A percentile compares a stretch with the other conserved stretches of the same genome.
Conservation (phyloP, 2,113 vertebrate species). For the Amphiprion percula region DNA sequence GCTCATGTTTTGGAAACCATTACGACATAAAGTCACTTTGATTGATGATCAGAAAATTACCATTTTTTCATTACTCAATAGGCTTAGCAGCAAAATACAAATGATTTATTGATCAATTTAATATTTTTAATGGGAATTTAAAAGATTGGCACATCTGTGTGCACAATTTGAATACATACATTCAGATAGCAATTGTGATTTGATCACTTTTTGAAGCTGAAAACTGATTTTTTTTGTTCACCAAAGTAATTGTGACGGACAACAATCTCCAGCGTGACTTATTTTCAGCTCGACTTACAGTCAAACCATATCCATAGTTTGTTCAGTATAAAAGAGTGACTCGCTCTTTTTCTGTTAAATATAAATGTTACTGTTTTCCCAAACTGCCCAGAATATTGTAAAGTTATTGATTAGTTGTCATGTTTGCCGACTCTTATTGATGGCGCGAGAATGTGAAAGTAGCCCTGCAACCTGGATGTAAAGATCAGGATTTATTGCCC, state of each 20-base stretch:
- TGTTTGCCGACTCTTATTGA: conserved; percentile 95
- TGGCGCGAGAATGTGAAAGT: conserved; percentile 96
- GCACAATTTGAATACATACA: conserved; percentile 4
- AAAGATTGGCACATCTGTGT: conserved; percentile 20
- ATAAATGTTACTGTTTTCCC: conserved; percentile 87
- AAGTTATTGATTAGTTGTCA: conserved; percentile 95
- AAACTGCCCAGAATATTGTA: conserved; percentile 89
- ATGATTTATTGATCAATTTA: conserved; percentile 42
- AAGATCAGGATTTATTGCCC: conserved; percentile 99
- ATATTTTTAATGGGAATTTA: conserved; percentile 34
- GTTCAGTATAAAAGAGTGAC: conserved; percentile 57
- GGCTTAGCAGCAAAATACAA: conserved; percentile 37
- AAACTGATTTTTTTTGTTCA: not conserved
- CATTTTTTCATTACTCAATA: conserved; percentile 51
- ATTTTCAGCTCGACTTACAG: conserved; percentile 73
- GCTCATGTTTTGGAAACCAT: conserved; percentile 30
- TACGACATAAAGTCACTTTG: conserved; percentile 45
- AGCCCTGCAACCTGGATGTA: conserved; percentile 93
- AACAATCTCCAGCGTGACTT: conserved; percentile 58
- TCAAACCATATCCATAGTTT: conserved; percentile 48
- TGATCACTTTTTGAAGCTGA: not conserved
- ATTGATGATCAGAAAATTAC: conserved; percentile 52
- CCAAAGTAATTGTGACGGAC: conserved; percentile 35
- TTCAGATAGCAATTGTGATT: not conserved
- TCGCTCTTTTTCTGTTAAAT: conserved; percentile 78